These are phyloP conservation scores for Tetranychus urticae DNA, from an alignment of 1,140 invertebrate genomes.

Conservation along the genomic window DNA sequence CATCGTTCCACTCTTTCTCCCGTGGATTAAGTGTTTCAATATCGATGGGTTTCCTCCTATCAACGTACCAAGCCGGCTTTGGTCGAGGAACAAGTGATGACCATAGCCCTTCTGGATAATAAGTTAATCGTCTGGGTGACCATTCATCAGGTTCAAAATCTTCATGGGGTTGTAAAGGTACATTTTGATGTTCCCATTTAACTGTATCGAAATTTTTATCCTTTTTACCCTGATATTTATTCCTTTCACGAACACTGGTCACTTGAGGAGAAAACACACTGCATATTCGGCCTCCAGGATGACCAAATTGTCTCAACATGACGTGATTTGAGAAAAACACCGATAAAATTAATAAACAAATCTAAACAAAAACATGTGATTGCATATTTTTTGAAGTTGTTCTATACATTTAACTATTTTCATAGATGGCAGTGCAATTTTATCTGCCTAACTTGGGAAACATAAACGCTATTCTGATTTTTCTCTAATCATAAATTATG, in stretches of 20 bases:
- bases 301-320: too few relatives aligned
- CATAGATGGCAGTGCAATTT: too few relatives aligned
- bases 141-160: slow-evolving; percentile 1
- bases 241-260: background rate
- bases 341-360: too few relatives aligned
- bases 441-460: too few relatives aligned
- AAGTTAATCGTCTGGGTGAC: background rate
- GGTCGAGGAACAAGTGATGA: background rate
- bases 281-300: too few relatives aligned
- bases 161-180: background rate
- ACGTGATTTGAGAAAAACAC: too few relatives aligned
- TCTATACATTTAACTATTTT: too few relatives aligned
- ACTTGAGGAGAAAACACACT: too few relatives aligned
- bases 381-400: too few relatives aligned
- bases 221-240: background rate
- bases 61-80: background rate
- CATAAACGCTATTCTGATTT: too few relatives aligned
- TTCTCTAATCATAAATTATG: too few relatives aligned
- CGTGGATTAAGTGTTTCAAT: slow-evolving; percentile 2
- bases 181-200: background rate
- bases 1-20: slow-evolving; percentile 1
- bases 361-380: too few relatives aligned
- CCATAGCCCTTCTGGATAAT: background rate
- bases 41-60: background rate
- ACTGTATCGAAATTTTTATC: background rate